phyloP scores from a whole-genome alignment of 1,140 invertebrate genomes.

The Brachionus sp. region DNA sequence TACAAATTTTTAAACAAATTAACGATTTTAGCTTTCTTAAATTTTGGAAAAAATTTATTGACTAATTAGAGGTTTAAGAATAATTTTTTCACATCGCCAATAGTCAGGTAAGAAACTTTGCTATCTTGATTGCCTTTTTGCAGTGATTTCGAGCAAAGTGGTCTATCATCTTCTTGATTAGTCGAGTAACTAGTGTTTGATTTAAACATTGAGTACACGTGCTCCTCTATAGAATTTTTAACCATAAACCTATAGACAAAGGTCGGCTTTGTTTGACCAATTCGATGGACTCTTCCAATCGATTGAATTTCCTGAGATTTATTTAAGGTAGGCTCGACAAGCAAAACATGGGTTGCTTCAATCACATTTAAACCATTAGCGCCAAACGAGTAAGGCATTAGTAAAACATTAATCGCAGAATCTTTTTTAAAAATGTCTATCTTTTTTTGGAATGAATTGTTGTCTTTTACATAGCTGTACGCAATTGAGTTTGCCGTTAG shows the following conservation, averaged over 20 bases:
- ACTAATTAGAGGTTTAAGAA: constrained; percentile 7
- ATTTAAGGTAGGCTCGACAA: constrained; percentile 73
- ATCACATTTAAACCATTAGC: constrained; percentile 74
- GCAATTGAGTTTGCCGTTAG: background rate
- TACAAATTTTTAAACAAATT: constrained; percentile 4
- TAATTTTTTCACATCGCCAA: background rate
- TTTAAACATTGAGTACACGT: constrained; percentile 61
- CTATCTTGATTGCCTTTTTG: background rate
- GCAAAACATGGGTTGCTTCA: constrained; percentile 73
- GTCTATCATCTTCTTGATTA: background rate
- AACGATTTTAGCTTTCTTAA: background rate
- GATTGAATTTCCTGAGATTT: constrained; percentile 72
- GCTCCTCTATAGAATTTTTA: constrained; percentile 69
- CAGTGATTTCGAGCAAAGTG: background rate
- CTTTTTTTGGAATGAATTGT: background rate
- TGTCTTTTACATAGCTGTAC: constrained; percentile 7
- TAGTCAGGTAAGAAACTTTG: background rate
- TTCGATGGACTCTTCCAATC: constrained; percentile 72
- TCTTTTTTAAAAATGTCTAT: constrained; percentile 47
- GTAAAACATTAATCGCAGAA: constrained; percentile 63
- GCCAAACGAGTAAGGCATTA: constrained; percentile 69
- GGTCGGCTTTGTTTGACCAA: constrained; percentile 71
- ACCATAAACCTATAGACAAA: constrained; percentile 69
- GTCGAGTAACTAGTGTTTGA: background rate
- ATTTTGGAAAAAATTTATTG: background rate